phyloP scores from a whole-genome alignment of 2,888 invertebrate genomes.

The Mythimna albipuncta region DNA sequence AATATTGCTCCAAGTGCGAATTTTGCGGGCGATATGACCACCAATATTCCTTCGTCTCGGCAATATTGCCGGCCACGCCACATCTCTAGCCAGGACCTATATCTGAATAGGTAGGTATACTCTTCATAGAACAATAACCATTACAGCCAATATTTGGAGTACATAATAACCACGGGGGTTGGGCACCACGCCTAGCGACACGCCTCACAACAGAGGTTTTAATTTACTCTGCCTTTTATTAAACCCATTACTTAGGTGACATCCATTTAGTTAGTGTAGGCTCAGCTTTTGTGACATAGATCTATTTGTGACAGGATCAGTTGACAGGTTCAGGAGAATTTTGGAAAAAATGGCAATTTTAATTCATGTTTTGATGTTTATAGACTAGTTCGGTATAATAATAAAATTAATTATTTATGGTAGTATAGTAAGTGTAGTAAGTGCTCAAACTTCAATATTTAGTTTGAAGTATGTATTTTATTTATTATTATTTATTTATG shows the following conservation, averaged over 20 bases:
- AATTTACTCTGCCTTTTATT: conserved; percentile 54
- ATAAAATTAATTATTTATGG: too few species aligned
- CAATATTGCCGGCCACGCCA: too few species aligned
- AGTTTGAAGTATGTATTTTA: too few species aligned
- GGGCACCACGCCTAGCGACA: conserved; percentile 39
- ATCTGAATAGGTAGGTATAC: background rate
- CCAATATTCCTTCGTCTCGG: too few species aligned
- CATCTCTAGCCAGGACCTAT: background rate
- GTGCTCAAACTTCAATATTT: too few species aligned
- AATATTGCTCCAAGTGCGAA: too few species aligned
- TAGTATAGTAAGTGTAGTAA: too few species aligned
- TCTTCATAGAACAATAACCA: background rate
- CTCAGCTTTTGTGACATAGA: conserved; percentile 39
- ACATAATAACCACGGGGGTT: conserved; percentile 22
- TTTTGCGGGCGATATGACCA: too few species aligned
- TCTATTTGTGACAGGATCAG: conserved; percentile 31
- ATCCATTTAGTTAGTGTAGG: conserved; percentile 47
- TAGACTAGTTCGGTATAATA: too few species aligned
- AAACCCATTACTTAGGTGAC: conserved; percentile 52
- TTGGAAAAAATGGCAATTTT: background rate
- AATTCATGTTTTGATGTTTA: too few species aligned
- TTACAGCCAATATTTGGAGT: conserved; percentile 26
- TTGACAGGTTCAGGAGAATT: conserved; percentile 12
- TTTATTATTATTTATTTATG: too few species aligned
- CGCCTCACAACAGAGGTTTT: conserved; percentile 38